Evolutionary conservation across 2,113 vertebrate genomes (phyloP).

Genomic region (Cephalopholis sonnerati): DNA sequence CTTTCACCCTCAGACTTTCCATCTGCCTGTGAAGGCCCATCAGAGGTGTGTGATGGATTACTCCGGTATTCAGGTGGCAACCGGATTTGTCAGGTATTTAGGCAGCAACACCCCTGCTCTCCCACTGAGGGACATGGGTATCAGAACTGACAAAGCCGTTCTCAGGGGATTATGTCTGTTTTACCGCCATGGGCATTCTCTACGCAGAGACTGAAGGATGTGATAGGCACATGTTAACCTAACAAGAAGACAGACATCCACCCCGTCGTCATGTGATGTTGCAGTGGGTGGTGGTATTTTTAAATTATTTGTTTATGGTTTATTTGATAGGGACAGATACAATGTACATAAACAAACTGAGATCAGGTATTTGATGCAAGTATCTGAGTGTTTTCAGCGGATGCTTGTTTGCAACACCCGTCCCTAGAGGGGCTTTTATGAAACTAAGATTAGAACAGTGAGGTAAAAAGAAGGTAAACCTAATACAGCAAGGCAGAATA

Average conservation of each 20-base stretch:
- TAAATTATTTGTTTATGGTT: not conserved
- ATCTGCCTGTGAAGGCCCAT: slow-evolving; percentile 40
- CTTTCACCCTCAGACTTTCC: slow-evolving; percentile 50
- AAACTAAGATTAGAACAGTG: not conserved
- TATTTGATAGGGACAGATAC: not conserved
- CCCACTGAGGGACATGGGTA: slow-evolving; percentile 62
- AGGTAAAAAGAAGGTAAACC: not conserved
- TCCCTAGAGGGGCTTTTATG: not conserved
- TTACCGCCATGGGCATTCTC: slow-evolving; percentile 44
- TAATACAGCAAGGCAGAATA: not conserved
- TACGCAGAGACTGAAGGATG: slow-evolving; percentile 42
- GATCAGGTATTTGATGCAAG: not conserved
- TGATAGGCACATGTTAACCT: slow-evolving; percentile 45
- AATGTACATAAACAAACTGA: not conserved
- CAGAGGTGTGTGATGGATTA: slow-evolving; percentile 64
- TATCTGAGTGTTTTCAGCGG: not conserved
- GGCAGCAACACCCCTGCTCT: slow-evolving; percentile 53
- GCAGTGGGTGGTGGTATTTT: slow-evolving; percentile 1
- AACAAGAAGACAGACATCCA: slow-evolving; percentile 15
- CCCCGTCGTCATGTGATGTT: not conserved
- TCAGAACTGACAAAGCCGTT: slow-evolving; percentile 62
- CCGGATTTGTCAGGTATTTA: slow-evolving; percentile 74
- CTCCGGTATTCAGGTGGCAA: slow-evolving; percentile 63
- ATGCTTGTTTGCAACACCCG: not conserved
- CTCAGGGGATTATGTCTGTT: slow-evolving; percentile 64